Base-by-base conservation (phyloP, 2,888 invertebrate species). In the Aphidius colemani region DNA sequence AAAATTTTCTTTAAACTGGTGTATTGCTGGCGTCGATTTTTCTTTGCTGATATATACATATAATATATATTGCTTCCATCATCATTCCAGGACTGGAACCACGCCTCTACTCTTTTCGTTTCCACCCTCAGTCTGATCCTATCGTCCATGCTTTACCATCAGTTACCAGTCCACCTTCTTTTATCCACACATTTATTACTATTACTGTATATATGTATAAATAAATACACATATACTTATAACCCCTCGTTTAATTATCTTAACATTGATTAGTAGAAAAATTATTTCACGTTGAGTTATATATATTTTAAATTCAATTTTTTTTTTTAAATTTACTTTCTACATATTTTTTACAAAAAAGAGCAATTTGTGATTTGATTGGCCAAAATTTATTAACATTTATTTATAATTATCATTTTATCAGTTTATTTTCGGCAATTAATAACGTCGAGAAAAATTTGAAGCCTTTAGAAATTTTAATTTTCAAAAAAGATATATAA, bases 161-260 rank as follows among this genome's bases (percentile, higher is more conserved):
- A 30, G 30, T 30, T 30, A 30, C 30, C 30, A 30, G 59, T 61
- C 53, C 55, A 61, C 13, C 60, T 66, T 59, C 61, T 30, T 30
- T 30, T 30, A 59, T 65, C 55, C 63, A 46, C 58, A 65, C 65
- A 63, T 53, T 66, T 51, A 53, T 53, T 50, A 50, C 67, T 71
- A 64, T 69, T 66, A 49, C 71, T 65, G 70, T 70, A 65, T 68
- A 69, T 61, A 59, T 18, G 13, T 18, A 18, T 49, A 49, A 8
- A 49, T 49, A 49, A 11, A 49, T 45, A 18, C 49, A 30, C 50
- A 61, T 43, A 41, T 59, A 61, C 74, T 75, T 73, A 76, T 76
- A 74, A 76, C 78, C 76, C 76, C 76, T 76, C 78, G 79, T 80
- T 79, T 80, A 80, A 80, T 80, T 81, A 81, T 81, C 80, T 76